These are phyloP conservation scores for Archivesica marissinica DNA, from an alignment of 1,140 invertebrate species.

Conservation along the genomic window DNA sequence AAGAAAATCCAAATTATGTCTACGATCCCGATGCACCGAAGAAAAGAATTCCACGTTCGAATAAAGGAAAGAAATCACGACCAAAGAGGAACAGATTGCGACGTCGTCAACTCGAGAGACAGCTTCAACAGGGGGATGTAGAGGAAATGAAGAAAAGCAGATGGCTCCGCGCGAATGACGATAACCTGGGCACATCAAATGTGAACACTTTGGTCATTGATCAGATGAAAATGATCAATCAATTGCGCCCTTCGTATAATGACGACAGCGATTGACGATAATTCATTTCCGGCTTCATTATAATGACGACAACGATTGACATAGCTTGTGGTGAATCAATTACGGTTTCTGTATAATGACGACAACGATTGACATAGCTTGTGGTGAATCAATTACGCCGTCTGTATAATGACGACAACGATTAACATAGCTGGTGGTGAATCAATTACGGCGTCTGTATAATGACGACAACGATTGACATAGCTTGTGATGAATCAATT, in stretches of 20 bases:
- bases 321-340: too few relatives aligned
- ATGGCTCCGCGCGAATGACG: conserved; percentile 7
- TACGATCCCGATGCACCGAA: conserved; percentile 22
- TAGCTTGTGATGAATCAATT: too few relatives aligned
- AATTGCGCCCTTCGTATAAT: background rate
- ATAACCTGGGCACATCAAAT: conserved; percentile 6
- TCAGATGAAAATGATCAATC: conserved; percentile 51
- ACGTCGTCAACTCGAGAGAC: conserved; percentile 23
- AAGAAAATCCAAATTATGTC: conserved; percentile 43
- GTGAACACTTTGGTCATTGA: conserved; percentile 43
- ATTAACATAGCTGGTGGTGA: too few relatives aligned
- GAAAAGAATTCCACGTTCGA: background rate
- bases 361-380: too few relatives aligned
- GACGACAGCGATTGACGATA: background rate
- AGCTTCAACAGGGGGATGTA: background rate
- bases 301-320: too few relatives aligned
- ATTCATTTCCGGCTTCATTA: too few relatives aligned
- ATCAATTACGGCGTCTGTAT: too few relatives aligned
- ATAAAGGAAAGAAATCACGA: background rate
- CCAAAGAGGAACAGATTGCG: conserved; percentile 19
- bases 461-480: too few relatives aligned
- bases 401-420: too few relatives aligned
- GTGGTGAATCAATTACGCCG: too few relatives aligned
- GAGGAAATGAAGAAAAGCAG: conserved; percentile 38
- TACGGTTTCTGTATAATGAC: too few relatives aligned